phyloP scores from a whole-genome alignment of 2,113 vertebrate species.

The Vanacampus margaritifer region DNA sequence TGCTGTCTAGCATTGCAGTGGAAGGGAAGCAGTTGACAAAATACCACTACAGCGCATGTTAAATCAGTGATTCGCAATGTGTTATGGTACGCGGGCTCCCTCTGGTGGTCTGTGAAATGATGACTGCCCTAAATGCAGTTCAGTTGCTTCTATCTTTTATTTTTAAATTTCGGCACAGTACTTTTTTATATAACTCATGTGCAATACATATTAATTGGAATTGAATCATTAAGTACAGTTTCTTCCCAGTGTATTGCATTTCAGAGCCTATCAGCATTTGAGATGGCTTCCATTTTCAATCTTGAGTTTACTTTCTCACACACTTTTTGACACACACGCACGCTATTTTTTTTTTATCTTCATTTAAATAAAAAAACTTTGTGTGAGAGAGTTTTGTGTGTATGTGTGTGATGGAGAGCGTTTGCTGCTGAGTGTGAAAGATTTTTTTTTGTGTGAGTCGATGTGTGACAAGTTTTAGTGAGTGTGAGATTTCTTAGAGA shows the following conservation, averaged over 20 bases:
- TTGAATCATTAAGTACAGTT: background rate
- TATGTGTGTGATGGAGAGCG: no score
- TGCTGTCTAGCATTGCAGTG: background rate
- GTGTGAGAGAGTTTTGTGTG: no score
- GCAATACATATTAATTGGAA: background rate
- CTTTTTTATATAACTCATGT: background rate
- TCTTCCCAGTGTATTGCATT: background rate
- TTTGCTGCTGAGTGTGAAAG: no score
- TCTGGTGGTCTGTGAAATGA: background rate
- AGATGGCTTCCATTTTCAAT: no score
- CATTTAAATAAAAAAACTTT: no score
- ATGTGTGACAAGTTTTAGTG: no score
- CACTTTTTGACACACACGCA: no score
- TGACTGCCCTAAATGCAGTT: background rate
- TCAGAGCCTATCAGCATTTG: background rate
- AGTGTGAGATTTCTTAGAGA: no score
- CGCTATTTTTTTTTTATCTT: background rate
- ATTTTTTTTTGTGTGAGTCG: no score
- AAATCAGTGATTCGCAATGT: background rate
- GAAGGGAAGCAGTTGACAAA: background rate
- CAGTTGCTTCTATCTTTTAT: background rate
- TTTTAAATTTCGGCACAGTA: no score
- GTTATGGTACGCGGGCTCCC: background rate
- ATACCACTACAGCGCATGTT: background rate
- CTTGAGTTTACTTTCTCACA: no score